Evolutionary conservation across 2,888 invertebrate genomes (phyloP).

Genomic region (Limnephilus marmoratus): DNA sequence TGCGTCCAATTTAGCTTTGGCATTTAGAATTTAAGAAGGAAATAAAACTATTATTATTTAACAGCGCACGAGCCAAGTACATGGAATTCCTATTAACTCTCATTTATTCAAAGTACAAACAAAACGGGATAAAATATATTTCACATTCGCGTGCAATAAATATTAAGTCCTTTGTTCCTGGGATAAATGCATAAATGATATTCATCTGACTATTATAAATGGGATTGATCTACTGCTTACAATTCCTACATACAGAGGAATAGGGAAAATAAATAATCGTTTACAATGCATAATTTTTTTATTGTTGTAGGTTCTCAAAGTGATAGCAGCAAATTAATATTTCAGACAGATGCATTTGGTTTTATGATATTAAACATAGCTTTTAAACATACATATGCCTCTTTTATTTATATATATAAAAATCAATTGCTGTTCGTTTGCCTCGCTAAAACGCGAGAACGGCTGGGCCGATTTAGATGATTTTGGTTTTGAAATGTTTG

Average conservation of each 20-base stretch:
- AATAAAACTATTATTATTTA: background rate
- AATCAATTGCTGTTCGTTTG: too few species aligned
- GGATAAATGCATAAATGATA: background rate
- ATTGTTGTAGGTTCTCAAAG: too few species aligned
- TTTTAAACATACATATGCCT: too few species aligned
- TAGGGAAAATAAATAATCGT: background rate
- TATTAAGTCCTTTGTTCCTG: background rate
- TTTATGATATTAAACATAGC: too few species aligned
- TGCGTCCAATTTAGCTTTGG: constrained; percentile 2
- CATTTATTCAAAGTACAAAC: background rate
- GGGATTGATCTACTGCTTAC: background rate
- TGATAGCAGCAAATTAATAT: too few species aligned
- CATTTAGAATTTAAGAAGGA: background rate
- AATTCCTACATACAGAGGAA: background rate
- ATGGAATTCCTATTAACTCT: background rate
- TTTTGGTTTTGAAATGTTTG: too few species aligned
- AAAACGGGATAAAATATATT: background rate
- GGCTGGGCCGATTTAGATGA: too few species aligned
- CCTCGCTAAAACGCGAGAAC: too few species aligned
- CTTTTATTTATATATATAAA: too few species aligned
- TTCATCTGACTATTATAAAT: background rate
- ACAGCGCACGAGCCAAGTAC: background rate
- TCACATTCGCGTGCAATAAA: background rate
- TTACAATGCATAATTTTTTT: background rate
- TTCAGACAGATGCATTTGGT: too few species aligned